Conservation (phyloP, 2,888 invertebrate species). For the Loripinus fragilis region DNA sequence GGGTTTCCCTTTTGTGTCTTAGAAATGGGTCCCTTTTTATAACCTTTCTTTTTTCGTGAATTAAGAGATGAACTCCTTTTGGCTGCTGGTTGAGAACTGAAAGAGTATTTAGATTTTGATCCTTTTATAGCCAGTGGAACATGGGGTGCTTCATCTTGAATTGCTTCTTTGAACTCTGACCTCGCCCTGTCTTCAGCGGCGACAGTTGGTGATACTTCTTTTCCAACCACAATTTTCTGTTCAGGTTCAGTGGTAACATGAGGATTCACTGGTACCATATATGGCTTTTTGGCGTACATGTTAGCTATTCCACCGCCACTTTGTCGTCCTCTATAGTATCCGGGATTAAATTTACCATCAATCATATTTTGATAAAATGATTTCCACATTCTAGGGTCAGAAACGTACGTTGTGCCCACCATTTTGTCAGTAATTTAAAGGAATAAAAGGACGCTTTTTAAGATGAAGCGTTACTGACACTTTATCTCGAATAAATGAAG, state of each 20-base stretch:
- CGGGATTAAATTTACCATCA: conserved; percentile 9
- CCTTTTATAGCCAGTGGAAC: conserved; percentile 26
- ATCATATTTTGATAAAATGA: not conserved
- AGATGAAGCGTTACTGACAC: not conserved
- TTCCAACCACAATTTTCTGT: not conserved
- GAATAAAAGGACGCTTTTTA: not conserved
- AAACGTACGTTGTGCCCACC: conserved; percentile 24
- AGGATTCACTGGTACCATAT: conserved; percentile 30
- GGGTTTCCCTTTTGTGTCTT: not conserved
- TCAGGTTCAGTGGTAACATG: conserved; percentile 11
- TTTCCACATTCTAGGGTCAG: not conserved
- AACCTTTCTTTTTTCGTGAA: not conserved
- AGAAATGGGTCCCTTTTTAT: not conserved
- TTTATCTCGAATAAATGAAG: not conserved
- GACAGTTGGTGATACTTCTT: conserved; percentile 24
- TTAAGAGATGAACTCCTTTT: not conserved
- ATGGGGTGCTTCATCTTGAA: conserved; percentile 25
- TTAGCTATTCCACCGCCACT: conserved; percentile 29
- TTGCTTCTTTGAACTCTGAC: conserved; percentile 30
- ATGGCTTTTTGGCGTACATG: conserved; percentile 35
- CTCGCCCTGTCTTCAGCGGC: conserved; percentile 37
- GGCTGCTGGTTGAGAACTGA: not conserved
- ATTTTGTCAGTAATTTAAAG: not conserved
- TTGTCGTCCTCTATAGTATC: conserved; percentile 31
- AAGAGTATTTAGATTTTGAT: not conserved